phyloP scores from a whole-genome alignment of 2,797 vertebrate species.

The Arctocebus calabarensis region DNA sequence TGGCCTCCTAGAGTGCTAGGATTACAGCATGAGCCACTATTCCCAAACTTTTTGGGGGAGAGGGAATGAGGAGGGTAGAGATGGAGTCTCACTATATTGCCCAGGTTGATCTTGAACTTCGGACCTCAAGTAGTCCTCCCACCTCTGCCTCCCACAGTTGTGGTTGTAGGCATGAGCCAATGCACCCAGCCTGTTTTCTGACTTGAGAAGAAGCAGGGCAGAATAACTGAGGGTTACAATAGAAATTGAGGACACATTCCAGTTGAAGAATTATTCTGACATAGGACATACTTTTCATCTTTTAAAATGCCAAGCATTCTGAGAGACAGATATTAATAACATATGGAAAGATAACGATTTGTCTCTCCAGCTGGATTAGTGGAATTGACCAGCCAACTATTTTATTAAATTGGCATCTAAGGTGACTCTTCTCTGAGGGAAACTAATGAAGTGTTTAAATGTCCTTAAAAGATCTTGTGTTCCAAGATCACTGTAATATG shows the following conservation, averaged over 20 bases:
- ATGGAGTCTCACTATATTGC: no score
- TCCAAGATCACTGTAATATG: background rate
- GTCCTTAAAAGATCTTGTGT: background rate
- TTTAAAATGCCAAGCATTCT: conserved; percentile 47
- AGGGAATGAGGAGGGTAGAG: no score
- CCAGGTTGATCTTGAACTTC: background rate
- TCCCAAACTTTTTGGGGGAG: no score
- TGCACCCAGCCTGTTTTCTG: background rate
- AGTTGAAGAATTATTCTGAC: conserved; percentile 23
- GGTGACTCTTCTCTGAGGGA: conserved; percentile 25
- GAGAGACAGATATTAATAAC: background rate
- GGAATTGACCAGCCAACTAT: background rate
- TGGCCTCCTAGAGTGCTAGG: no score
- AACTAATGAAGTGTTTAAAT: conserved; percentile 9
- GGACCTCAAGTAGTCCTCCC: background rate
- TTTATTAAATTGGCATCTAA: background rate
- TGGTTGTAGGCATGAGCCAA: background rate
- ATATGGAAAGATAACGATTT: background rate
- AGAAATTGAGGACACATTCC: background rate
- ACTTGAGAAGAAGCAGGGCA: background rate
- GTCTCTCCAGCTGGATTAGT: background rate
- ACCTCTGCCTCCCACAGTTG: background rate
- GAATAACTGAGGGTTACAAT: background rate
- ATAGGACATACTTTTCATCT: background rate
- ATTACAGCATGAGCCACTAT: no score